Evolutionary conservation across 2,113 vertebrate species (phyloP), one percentile per base, ranked within the genome.

Genomic region (Trogon melanurus): DNA sequence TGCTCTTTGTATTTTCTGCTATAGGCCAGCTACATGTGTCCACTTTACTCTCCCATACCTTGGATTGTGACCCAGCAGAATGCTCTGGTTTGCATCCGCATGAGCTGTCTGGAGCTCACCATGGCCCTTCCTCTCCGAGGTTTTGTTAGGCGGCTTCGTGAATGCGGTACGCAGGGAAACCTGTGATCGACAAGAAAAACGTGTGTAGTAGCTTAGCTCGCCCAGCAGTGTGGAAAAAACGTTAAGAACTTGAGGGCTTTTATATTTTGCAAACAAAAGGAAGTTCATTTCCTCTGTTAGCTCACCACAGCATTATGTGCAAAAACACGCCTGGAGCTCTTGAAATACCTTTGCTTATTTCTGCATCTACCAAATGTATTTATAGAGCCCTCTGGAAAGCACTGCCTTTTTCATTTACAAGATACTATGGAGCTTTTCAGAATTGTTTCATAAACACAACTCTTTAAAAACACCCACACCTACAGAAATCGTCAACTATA

Each of bases 201-300:
- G 66, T 57, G 66, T 0, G 1, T 21, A 8, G 38, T 7, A 51
- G 73, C 88, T 92, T 34, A 38, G 29, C 48, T 41, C 3, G 0
- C 92, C 69, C 18, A 1, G 69, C 32, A 2, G 44, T 9, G 27
- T 51, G 79, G 85, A 54, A 80, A 89, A 88, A 70, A 23, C 5
- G 0, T 83, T 38, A 64, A 36, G 57, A 78, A 92, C 88, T 91
- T 36, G 34, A 84, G 41, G 48, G 65, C 3, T 14, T 88, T 90
- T 79, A 22, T 84, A 32, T 61, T 87, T 69, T 86, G 76, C 76
- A 94, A 92, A 84, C 88, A 94, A 91, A 94, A 88, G 90, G 92
- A 95, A 96, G 93, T 47, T 87, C 70, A 80, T 93, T 96, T 93
- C 92, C 83, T 93, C 70, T 91, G 67, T 75, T 86, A 81, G 79